phyloP scores from a whole-genome alignment of 2,113 vertebrate genomes.

The Syngnathus floridae region DNA sequence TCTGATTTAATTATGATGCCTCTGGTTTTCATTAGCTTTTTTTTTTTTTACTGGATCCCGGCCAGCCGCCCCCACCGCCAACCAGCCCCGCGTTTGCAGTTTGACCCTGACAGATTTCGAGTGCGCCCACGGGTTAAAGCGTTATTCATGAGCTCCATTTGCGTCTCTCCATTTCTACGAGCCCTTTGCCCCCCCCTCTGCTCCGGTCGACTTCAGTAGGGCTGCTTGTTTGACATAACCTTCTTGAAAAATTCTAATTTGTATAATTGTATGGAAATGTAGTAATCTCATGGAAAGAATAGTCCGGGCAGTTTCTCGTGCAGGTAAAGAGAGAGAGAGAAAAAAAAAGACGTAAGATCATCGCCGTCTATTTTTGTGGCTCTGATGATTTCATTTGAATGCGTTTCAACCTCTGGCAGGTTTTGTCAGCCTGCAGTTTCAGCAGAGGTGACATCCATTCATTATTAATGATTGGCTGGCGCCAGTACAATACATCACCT shows the following conservation, averaged over 20 bases:
- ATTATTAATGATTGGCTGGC: constrained; percentile 58
- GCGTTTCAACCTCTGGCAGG: constrained; percentile 12
- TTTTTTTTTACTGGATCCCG: constrained; percentile 36
- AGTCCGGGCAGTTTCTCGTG: too few species aligned
- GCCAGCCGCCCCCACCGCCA: neutral
- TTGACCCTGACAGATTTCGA: constrained; percentile 45
- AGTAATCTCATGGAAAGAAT: neutral
- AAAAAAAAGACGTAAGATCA: constrained; percentile 1
- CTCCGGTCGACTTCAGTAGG: constrained; percentile 21
- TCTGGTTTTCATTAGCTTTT: constrained; percentile 53
- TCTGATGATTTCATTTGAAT: constrained; percentile 45
- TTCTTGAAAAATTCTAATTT: neutral
- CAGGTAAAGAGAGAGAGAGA: constrained; percentile 12
- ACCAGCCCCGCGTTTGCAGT: constrained; percentile 32
- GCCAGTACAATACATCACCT: constrained; percentile 58
- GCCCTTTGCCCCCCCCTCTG: constrained; percentile 42
- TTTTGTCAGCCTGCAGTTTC: constrained; percentile 49
- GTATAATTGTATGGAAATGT: neutral
- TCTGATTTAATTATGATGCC: constrained; percentile 57
- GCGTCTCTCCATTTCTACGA: constrained; percentile 48
- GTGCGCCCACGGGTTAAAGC: constrained; percentile 38
- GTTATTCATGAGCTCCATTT: constrained; percentile 44
- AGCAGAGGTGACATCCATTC: constrained; percentile 52
- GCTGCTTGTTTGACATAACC: constrained; percentile 1
- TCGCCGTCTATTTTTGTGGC: constrained; percentile 20